Evolutionary conservation across 2,797 vertebrate genomes (phyloP).

Genomic region (Falco naumanni): DNA sequence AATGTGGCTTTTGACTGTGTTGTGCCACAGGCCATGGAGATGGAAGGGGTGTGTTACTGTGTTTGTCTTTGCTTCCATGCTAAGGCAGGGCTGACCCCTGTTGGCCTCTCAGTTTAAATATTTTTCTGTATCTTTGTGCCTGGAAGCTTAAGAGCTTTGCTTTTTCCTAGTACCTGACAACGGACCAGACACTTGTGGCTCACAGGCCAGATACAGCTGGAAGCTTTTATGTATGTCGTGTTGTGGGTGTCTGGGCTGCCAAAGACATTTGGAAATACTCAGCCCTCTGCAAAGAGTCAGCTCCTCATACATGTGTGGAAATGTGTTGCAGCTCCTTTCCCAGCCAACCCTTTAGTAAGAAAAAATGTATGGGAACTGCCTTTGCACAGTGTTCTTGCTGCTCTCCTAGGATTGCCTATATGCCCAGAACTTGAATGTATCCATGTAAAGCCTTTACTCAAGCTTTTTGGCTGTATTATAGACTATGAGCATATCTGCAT

Average conservation of each 20-base stretch:
- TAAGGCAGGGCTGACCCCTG: constrained; percentile 47
- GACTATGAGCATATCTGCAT: accelerated
- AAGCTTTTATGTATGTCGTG: neutral
- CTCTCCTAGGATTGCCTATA: neutral
- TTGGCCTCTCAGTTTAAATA: neutral
- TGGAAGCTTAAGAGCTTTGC: neutral
- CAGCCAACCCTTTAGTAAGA: neutral
- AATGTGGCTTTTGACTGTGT: neutral
- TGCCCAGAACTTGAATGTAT: neutral
- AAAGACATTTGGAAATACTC: neutral
- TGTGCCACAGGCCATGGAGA: neutral
- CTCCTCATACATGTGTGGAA: accelerated
- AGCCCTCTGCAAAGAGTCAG: neutral
- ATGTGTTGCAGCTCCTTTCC: neutral
- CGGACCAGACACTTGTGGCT: neutral
- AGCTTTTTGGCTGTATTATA: neutral
- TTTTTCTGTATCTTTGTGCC: neutral
- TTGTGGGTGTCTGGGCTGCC: neutral
- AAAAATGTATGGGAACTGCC: neutral
- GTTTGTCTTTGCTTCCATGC: accelerated
- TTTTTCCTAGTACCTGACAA: neutral
- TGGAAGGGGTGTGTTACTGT: neutral
- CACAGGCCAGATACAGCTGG: neutral
- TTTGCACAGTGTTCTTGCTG: neutral
- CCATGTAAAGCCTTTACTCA: accelerated